Conservation (phyloP, 2,797 vertebrate species). For the Anisognathus igniventris region DNA sequence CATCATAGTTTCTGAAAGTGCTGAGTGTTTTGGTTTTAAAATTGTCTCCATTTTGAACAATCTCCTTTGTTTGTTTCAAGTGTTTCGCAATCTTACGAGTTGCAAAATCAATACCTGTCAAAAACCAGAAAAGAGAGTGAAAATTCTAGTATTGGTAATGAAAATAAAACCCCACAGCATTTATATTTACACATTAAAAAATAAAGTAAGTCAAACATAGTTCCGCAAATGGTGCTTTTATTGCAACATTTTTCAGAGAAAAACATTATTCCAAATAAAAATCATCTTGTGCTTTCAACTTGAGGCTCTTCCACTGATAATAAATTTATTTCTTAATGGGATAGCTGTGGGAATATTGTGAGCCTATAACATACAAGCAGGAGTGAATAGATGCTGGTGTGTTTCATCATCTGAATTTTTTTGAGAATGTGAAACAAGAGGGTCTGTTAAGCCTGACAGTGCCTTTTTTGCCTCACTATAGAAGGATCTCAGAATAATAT, state of each 20-base stretch:
- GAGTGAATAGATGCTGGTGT: neutral
- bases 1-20: constrained; percentile 88
- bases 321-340: neutral
- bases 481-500: neutral
- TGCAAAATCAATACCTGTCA: constrained; percentile 88
- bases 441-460: neutral
- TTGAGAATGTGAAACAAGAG: neutral
- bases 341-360: neutral
- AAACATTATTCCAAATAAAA: neutral
- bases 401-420: neutral
- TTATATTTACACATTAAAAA: neutral
- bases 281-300: neutral
- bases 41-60: constrained; percentile 84
- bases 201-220: neutral
- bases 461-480: neutral
- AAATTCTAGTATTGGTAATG: neutral
- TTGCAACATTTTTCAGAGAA: neutral
- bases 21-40: constrained; percentile 89
- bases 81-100: constrained; percentile 87
- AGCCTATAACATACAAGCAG: neutral
- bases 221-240: neutral
- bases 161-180: neutral
- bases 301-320: neutral
- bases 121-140: neutral
- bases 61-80: constrained; percentile 86